These are phyloP conservation scores for Pseudomugil tenellus DNA, from an alignment of 2,797 vertebrate genomes.

Conservation along the genomic window DNA sequence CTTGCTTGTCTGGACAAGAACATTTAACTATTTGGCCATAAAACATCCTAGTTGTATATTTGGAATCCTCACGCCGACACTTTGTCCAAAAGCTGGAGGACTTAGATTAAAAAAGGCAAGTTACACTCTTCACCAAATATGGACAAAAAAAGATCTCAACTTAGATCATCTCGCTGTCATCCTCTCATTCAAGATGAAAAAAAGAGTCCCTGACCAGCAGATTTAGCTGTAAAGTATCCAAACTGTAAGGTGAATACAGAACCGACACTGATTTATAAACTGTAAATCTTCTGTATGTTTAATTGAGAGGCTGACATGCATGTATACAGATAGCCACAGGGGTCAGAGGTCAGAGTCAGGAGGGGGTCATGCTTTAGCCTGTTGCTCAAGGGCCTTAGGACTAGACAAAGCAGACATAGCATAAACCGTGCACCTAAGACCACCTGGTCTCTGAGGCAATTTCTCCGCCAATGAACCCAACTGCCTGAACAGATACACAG, in stretches of 20 bases:
- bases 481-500: conserved; percentile 28
- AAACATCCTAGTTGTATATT: conserved; percentile 11
- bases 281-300: neutral
- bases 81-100: neutral
- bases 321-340: conserved; percentile 8
- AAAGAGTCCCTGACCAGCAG: neutral
- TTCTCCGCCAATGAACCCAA: conserved; percentile 9
- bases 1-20: neutral
- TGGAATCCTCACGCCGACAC: conserved; percentile 3
- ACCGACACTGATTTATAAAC: neutral
- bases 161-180: neutral
- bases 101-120: conserved; percentile 12
- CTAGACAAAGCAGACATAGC: conserved; percentile 7
- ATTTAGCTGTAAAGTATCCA: neutral
- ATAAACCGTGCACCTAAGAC: conserved; percentile 33
- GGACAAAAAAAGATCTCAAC: conserved; percentile 13
- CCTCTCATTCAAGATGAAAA: conserved; percentile 4
- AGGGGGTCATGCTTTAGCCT: conserved; percentile 39
- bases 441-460: conserved; percentile 29
- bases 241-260: neutral
- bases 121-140: conserved; percentile 32
- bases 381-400: conserved; percentile 43
- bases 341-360: conserved; percentile 24
- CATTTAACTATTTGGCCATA: neutral
- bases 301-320: neutral